Conservation (phyloP, 2,113 vertebrate species). For the Tor tambroides region DNA sequence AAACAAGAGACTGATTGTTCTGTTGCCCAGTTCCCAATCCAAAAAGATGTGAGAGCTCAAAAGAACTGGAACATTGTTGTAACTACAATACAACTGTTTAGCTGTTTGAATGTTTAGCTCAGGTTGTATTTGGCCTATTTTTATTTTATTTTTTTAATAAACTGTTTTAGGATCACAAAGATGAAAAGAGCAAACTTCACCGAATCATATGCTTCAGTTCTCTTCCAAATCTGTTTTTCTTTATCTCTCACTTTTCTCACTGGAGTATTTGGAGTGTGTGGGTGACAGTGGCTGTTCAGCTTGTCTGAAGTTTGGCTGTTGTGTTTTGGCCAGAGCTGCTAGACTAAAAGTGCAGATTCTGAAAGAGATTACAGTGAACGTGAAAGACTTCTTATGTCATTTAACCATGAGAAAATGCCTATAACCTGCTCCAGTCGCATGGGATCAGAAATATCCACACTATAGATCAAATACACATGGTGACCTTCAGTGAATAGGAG, state of each 20-base stretch:
- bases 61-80: background rate
- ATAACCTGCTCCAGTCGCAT: background rate
- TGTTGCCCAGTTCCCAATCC: background rate
- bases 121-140: background rate
- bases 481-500: background rate
- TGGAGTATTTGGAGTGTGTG: conserved; percentile 25
- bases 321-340: conserved; percentile 17
- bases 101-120: background rate
- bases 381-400: conserved; percentile 53
- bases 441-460: background rate
- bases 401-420: conserved; percentile 60
- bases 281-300: conserved; percentile 34
- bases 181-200: conserved; percentile 36
- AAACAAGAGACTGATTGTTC: background rate
- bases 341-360: conserved; percentile 3
- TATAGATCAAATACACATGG: background rate
- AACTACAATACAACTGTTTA: too few relatives aligned
- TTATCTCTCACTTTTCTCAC: conserved; percentile 9
- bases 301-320: conserved; percentile 30
- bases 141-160: background rate
- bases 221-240: conserved; percentile 26
- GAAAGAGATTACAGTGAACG: conserved; percentile 22
- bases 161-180: background rate
- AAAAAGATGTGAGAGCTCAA: background rate
- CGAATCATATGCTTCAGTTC: conserved; percentile 12